Percentiles rank a stretch among this genome's conserved stretches.
phyloP scores from a whole-genome alignment of 1,140 invertebrate genomes.

The Atta colombica region DNA sequence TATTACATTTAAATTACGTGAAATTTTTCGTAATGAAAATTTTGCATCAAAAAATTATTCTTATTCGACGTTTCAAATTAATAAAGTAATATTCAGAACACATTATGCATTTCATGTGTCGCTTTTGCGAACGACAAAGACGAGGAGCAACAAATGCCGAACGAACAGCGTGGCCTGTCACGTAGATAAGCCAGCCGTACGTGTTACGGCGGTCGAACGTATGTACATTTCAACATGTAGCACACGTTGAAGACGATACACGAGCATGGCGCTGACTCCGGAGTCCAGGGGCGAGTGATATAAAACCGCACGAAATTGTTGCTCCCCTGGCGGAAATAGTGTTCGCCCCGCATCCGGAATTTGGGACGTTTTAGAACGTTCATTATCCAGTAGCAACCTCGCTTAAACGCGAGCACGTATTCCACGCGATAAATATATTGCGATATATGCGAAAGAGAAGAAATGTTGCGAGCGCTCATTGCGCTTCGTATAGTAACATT shows the following conservation, averaged over 20 bases:
- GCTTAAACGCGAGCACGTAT: slow-evolving; percentile 71
- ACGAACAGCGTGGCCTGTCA: slow-evolving; percentile 16
- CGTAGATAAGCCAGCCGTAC: slow-evolving; percentile 57
- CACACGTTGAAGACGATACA: slow-evolving; percentile 60
- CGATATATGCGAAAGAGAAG: slow-evolving; percentile 11
- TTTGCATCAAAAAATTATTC: background rate
- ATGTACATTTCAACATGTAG: slow-evolving; percentile 61
- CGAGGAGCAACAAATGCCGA: slow-evolving; percentile 7
- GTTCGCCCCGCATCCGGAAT: slow-evolving; percentile 67
- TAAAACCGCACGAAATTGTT: slow-evolving; percentile 77
- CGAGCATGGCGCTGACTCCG: background rate
- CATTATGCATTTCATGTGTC: background rate
- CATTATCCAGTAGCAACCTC: slow-evolving; percentile 71
- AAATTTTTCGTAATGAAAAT: background rate
- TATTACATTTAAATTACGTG: background rate
- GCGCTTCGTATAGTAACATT: slow-evolving; percentile 9
- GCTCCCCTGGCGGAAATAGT: slow-evolving; percentile 73
- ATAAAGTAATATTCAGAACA: background rate
- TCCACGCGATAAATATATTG: slow-evolving; percentile 55
- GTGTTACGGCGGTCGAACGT: slow-evolving; percentile 31
- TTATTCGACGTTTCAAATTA: slow-evolving; percentile 5
- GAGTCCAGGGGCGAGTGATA: slow-evolving; percentile 43
- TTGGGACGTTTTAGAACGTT: slow-evolving; percentile 70
- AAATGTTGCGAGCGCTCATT: slow-evolving; percentile 22
- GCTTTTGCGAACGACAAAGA: background rate